Percentiles rank a stretch among this genome's conserved stretches.
These are phyloP conservation scores for Polyommatus iphigenia DNA, from an alignment of 2,888 invertebrate species.

Conservation along the genomic window DNA sequence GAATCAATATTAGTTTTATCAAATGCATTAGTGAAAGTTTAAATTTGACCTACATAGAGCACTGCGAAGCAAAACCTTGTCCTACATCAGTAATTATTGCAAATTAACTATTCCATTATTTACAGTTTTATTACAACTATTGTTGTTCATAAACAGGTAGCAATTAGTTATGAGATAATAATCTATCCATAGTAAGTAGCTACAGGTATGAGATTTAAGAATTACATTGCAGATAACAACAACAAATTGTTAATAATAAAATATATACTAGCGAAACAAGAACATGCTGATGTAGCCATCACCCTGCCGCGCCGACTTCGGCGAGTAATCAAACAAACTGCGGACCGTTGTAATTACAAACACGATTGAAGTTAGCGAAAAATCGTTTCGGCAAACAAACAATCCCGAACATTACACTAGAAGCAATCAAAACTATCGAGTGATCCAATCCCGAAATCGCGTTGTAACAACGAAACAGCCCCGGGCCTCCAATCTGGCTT, in stretches of 20 bases:
- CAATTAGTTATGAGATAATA: not conserved
- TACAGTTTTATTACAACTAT: not conserved
- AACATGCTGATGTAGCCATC: not conserved
- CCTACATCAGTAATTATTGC: constrained; percentile 11
- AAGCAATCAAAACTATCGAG: constrained; percentile 69
- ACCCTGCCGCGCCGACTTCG: not conserved
- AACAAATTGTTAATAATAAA: not conserved
- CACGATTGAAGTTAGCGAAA: constrained; percentile 29
- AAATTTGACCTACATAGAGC: not conserved
- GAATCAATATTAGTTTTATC: constrained; percentile 4
- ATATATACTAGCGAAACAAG: not conserved
- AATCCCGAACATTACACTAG: constrained; percentile 50
- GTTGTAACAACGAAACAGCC: constrained; percentile 56
- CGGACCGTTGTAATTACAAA: constrained; percentile 29
- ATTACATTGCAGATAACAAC: not conserved
- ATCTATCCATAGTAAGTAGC: not conserved
- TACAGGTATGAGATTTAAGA: not conserved
- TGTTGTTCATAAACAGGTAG: not conserved
- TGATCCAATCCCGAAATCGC: constrained; percentile 60
- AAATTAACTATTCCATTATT: constrained; percentile 16
- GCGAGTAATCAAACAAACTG: not conserved
- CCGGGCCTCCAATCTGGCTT: constrained; percentile 44
- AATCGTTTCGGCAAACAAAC: constrained; percentile 34
- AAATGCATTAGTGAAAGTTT: constrained; percentile 10
- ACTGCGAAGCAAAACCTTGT: not conserved